Conservation (phyloP, 2,113 vertebrate species). For the Rhinolophus ferrumequinum region DNA sequence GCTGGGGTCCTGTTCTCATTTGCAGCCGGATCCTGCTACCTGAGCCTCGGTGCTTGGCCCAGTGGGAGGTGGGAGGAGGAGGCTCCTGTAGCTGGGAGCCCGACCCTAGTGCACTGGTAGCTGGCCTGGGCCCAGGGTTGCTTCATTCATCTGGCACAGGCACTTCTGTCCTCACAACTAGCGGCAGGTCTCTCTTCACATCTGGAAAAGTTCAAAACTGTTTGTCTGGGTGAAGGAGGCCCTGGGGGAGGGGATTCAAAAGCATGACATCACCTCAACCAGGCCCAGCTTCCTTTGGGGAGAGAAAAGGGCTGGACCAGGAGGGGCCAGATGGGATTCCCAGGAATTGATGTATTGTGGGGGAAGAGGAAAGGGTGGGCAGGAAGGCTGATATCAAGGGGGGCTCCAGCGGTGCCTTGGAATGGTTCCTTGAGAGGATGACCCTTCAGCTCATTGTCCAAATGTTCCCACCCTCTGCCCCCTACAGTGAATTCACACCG, state of each 20-base stretch:
- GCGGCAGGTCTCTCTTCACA: constrained; percentile 64
- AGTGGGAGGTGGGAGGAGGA: background rate
- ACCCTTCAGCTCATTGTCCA: background rate
- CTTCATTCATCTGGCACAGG: constrained; percentile 54
- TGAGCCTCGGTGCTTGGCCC: background rate
- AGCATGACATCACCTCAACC: constrained; percentile 63
- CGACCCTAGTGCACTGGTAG: background rate
- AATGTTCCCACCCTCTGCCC: background rate
- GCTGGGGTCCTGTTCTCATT: background rate
- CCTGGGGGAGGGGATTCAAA: constrained; percentile 72
- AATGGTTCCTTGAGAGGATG: background rate
- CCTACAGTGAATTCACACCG: background rate
- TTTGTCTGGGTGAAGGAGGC: constrained; percentile 81
- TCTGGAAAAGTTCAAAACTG: constrained; percentile 81
- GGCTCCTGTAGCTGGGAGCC: background rate
- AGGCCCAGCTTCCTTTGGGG: constrained; percentile 71
- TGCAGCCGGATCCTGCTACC: background rate
- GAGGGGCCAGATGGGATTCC: constrained; percentile 66
- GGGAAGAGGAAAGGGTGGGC: background rate
- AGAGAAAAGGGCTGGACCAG: constrained; percentile 30
- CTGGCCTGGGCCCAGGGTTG: constrained; percentile 39
- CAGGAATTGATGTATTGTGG: background rate
- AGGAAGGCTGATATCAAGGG: background rate
- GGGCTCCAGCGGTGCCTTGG: background rate
- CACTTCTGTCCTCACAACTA: constrained; percentile 20